Evolutionary conservation across 2,797 vertebrate species (phyloP).

Genomic region (Catostomus latipinnis): DNA sequence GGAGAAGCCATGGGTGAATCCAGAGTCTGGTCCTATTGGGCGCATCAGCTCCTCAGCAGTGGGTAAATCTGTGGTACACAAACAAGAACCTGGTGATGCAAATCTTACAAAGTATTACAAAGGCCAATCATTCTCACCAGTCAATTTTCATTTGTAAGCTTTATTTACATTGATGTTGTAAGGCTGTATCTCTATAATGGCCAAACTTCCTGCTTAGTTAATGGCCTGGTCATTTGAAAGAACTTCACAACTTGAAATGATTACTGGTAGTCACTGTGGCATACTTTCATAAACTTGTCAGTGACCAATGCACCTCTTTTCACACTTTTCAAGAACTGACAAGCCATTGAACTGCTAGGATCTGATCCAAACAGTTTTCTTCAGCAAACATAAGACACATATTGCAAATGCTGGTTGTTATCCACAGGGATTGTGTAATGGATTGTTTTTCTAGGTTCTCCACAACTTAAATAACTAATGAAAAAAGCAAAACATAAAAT

Average conservation of each 20-base stretch:
- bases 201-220: neutral
- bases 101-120: neutral
- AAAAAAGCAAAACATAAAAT: no score
- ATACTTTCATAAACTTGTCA: neutral
- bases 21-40: slow-evolving; percentile 79
- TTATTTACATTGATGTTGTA: neutral
- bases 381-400: neutral
- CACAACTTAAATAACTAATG: no score
- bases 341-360: no score
- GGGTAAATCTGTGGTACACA: slow-evolving; percentile 80
- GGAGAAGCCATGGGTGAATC: slow-evolving; percentile 67
- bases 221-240: neutral
- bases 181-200: neutral
- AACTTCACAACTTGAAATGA: neutral
- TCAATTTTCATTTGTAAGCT: neutral
- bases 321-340: no score
- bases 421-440: no score
- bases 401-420: neutral
- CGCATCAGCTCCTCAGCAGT: slow-evolving; percentile 93
- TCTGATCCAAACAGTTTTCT: no score
- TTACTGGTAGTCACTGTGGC: neutral
- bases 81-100: neutral
- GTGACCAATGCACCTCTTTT: neutral
- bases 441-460: no score
- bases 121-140: neutral